phyloP scores from a whole-genome alignment of 2,797 vertebrate species.

The Microctenopoma steveboyesi region DNA sequence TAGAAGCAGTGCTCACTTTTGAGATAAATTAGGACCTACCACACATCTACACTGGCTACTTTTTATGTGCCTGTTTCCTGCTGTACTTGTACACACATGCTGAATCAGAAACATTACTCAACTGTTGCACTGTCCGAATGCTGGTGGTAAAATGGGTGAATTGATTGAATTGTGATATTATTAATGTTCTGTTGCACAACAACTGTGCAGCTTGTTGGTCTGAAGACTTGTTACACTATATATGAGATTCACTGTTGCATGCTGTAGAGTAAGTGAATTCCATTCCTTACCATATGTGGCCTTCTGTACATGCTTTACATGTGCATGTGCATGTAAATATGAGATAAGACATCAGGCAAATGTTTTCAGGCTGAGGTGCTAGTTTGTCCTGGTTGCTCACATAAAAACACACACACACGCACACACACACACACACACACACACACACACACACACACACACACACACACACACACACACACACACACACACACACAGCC shows the following conservation, averaged over 20 bases:
- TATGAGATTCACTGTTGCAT: constrained; percentile 19
- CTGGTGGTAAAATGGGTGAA: constrained; percentile 29
- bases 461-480: too few species aligned
- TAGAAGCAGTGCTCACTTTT: constrained; percentile 11
- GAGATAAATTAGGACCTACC: constrained; percentile 13
- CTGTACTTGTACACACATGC: constrained; percentile 22
- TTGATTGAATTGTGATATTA: constrained; percentile 14
- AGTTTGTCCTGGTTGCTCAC: constrained; percentile 25
- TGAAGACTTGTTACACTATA: constrained; percentile 65
- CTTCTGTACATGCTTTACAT: constrained; percentile 26
- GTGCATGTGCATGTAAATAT: background rate
- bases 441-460: background rate
- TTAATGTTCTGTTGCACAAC: constrained; percentile 18
- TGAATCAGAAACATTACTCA: constrained; percentile 37
- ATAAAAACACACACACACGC: background rate
- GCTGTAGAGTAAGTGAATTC: constrained; percentile 35
- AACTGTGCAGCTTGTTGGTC: constrained; percentile 26
- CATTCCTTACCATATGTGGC: constrained; percentile 56
- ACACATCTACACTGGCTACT: constrained; percentile 31
- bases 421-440: background rate
- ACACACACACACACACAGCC: background rate
- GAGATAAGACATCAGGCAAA: constrained; percentile 7
- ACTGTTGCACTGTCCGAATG: constrained; percentile 31
- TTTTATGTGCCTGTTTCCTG: constrained; percentile 15
- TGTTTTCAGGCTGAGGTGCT: constrained; percentile 52